Evolutionary conservation across 2,888 invertebrate genomes (phyloP).

Genomic region (Trachelus iudaicus): DNA sequence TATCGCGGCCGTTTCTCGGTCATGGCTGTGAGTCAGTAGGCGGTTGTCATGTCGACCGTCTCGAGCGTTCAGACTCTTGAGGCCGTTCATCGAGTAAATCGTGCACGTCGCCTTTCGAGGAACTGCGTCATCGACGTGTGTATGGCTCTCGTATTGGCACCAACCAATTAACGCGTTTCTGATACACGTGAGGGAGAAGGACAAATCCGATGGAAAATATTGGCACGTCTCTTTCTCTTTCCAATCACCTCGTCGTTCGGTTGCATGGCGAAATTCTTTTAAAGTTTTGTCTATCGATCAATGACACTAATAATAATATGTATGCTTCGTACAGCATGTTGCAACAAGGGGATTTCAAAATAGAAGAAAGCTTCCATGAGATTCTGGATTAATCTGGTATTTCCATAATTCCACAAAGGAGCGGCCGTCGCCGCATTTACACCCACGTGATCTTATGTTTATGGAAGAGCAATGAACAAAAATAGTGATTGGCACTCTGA

Average conservation of each 20-base stretch:
- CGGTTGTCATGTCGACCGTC: background rate
- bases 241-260: too few relatives aligned
- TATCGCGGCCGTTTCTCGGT: constrained; percentile 31
- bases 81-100: too few relatives aligned
- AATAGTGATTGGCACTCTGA: background rate
- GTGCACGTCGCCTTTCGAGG: too few relatives aligned
- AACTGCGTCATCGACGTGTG: constrained; percentile 23
- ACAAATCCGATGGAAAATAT: too few relatives aligned
- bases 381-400: background rate
- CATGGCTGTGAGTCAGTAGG: constrained; percentile 40
- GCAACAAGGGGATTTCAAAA: constrained; percentile 1
- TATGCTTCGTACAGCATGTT: constrained; percentile 6
- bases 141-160: background rate
- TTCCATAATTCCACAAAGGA: constrained; percentile 16
- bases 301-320: background rate
- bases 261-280: too few relatives aligned
- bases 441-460: constrained; percentile 4
- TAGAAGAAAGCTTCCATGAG: too few relatives aligned
- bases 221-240: too few relatives aligned
- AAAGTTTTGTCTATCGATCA: too few relatives aligned
- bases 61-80: too few relatives aligned
- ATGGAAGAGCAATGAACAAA: constrained; percentile 6
- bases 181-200: too few relatives aligned
- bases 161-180: too few relatives aligned
- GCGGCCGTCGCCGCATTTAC: constrained; percentile 1